Percentiles rank a stretch among this genome's conserved stretches.
These are phyloP conservation scores for Machimus rusticus DNA, from an alignment of 2,888 invertebrate species.

Conservation along the genomic window DNA sequence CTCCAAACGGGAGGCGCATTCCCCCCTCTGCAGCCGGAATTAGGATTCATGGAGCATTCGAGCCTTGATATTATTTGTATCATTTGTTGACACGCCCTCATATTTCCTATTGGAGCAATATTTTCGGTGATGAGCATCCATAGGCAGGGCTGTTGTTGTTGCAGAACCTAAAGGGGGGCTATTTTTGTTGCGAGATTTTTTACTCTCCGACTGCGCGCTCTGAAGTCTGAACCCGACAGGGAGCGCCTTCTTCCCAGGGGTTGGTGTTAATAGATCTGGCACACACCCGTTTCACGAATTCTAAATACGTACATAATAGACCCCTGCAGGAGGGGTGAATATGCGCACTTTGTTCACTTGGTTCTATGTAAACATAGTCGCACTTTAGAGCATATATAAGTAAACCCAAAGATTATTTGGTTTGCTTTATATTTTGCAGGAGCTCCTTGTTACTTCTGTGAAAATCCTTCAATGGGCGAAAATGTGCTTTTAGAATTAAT, in stretches of 20 bases:
- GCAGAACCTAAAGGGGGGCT: slow-evolving; percentile 12
- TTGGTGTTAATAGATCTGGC: slow-evolving; percentile 14
- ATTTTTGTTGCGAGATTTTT: slow-evolving; percentile 6
- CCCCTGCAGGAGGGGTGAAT: slow-evolving; percentile 33
- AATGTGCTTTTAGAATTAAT: slow-evolving; percentile 48
- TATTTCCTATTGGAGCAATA: slow-evolving; percentile 44
- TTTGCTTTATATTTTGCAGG: slow-evolving; percentile 42
- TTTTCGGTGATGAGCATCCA: slow-evolving; percentile 34
- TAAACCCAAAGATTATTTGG: slow-evolving; percentile 45
- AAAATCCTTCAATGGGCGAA: slow-evolving; percentile 41
- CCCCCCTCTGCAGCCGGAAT: background rate
- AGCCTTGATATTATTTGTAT: slow-evolving; percentile 41
- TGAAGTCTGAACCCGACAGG: slow-evolving; percentile 28
- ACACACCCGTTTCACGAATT: background rate
- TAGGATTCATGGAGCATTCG: background rate
- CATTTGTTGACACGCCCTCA: slow-evolving; percentile 48
- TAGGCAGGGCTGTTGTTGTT: background rate
- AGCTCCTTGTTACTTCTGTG: slow-evolving; percentile 25
- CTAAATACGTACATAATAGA: background rate
- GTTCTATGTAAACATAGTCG: slow-evolving; percentile 6
- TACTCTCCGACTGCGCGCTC: slow-evolving; percentile 27
- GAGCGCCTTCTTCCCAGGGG: slow-evolving; percentile 31
- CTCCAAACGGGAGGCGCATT: background rate
- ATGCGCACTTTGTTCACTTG: slow-evolving; percentile 44
- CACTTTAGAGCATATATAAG: background rate